These are phyloP conservation scores for Gonatopus flavifemur DNA, from an alignment of 1,140 invertebrate species.

Conservation along the genomic window DNA sequence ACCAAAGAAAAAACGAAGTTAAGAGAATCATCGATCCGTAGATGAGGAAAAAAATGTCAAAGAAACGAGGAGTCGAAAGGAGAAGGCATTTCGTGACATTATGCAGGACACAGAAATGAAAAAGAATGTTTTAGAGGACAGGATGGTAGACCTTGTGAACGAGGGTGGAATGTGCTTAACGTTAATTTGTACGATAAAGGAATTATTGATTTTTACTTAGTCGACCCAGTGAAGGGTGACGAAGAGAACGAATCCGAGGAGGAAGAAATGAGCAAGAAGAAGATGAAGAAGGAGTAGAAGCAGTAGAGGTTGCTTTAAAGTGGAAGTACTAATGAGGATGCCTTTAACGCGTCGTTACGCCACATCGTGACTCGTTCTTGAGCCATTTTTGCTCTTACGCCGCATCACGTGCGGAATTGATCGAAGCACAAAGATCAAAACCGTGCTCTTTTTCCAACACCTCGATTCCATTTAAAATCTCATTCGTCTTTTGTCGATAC, in stretches of 20 bases:
- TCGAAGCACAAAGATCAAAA: too few relatives aligned
- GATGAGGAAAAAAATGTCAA: not conserved
- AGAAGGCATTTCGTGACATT: constrained; percentile 28
- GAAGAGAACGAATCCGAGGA: constrained; percentile 22
- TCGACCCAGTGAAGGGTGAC: constrained; percentile 41
- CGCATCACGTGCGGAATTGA: too few relatives aligned
- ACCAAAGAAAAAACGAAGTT: too few relatives aligned
- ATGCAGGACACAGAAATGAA: constrained; percentile 30
- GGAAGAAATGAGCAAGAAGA: too few relatives aligned
- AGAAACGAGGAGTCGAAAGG: constrained; percentile 5
- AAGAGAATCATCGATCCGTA: too few relatives aligned
- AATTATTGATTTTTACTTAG: constrained; percentile 59
- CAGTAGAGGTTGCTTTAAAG: constrained; percentile 34
- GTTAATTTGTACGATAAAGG: constrained; percentile 57
- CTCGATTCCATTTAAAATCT: too few relatives aligned
- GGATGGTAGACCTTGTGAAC: constrained; percentile 28
- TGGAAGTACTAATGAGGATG: constrained; percentile 37
- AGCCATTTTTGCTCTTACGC: not conserved
- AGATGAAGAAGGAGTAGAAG: constrained; percentile 13
- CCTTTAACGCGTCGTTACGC: constrained; percentile 30
- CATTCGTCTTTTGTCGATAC: too few relatives aligned
- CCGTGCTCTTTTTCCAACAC: too few relatives aligned
- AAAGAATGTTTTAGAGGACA: constrained; percentile 32
- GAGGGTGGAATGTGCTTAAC: constrained; percentile 54
- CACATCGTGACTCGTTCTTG: constrained; percentile 5